These are phyloP conservation scores for Myripristis jacobus DNA, from an alignment of 2,797 vertebrate genomes.

Conservation along the genomic window DNA sequence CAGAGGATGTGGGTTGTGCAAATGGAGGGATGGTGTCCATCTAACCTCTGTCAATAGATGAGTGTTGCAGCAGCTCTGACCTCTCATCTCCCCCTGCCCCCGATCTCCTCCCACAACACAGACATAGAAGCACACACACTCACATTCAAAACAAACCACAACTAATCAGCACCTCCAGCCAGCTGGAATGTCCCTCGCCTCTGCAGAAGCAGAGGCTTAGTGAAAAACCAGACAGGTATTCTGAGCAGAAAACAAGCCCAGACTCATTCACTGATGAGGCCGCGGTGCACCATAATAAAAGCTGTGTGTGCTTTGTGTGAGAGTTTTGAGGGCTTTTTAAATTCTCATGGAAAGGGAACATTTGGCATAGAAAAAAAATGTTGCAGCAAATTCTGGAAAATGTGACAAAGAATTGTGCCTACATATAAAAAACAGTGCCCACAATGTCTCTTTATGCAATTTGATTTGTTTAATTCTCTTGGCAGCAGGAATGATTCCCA, in stretches of 20 bases:
- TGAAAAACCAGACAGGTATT: slow-evolving; percentile 73
- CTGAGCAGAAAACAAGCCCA: slow-evolving; percentile 73
- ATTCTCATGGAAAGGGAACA: slow-evolving; percentile 27
- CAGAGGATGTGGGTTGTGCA: slow-evolving; percentile 52
- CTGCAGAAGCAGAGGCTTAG: slow-evolving; percentile 70
- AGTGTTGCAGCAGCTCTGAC: slow-evolving; percentile 54
- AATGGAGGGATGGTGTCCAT: slow-evolving; percentile 30
- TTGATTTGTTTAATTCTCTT: slow-evolving; percentile 44
- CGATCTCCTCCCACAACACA: slow-evolving; percentile 32
- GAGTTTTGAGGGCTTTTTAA: slow-evolving; percentile 49
- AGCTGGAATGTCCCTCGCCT: slow-evolving; percentile 76
- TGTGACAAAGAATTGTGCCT: slow-evolving; percentile 13
- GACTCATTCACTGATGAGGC: slow-evolving; percentile 66
- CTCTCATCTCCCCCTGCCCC: slow-evolving; percentile 44
- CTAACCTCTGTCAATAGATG: slow-evolving; percentile 66
- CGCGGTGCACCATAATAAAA: slow-evolving; percentile 44
- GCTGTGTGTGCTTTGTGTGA: slow-evolving; percentile 27
- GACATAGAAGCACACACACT: slow-evolving; percentile 36
- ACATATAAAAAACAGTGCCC: slow-evolving; percentile 40
- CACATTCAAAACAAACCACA: slow-evolving; percentile 53
- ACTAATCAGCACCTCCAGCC: slow-evolving; percentile 78
- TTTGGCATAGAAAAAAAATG: slow-evolving; percentile 32
- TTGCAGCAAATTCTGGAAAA: slow-evolving; percentile 24
- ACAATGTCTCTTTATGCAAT: slow-evolving; percentile 35
- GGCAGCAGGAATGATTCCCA: slow-evolving; percentile 32